Evolutionary conservation across 2,797 vertebrate species (phyloP), one percentile per base, ranked within the genome.

Genomic region (Channallabes apus): DNA sequence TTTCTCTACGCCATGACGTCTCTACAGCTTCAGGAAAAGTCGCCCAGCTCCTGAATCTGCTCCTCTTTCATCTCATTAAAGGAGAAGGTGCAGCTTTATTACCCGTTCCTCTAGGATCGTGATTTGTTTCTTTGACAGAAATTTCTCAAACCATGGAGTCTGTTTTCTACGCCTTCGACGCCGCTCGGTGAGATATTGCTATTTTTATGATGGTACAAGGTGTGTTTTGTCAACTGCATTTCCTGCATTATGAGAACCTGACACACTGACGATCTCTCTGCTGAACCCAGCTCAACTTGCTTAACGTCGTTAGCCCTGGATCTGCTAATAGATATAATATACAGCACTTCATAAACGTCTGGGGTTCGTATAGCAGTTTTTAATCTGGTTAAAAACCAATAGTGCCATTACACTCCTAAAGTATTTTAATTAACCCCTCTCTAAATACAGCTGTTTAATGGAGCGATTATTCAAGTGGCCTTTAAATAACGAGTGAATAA

Each of bases 401-500:
- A 54, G 41, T 54, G 46, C 24, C 46, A 54, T 75, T 75, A 75
- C 72, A 27, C 24, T 54, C 46, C 17, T 17, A 54, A 75, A 54
- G 76, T n/a, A 41, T 79, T 61, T 61, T 79, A 79, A 80, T 65
- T 51, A 41, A 81, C 27, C 18, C 8, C 77, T 46, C 14, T 64
- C 51, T 73, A 61, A 85, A 51, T 85, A 75, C 71, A 32, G 27
- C 35, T 32, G 62, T 38, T 80, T 76, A 85, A 85, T 85, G 38
- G 68, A 80, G 41, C 78, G 35, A 73, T 85, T 73, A 86, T 87
- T 80, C 64, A 75, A 87, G 82, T 86, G 85, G 80, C 82, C 78
- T 87, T 89, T 73, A 85, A 81, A 84, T 84, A 83, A 69, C 54
- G 59, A 71, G 54, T 38, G 29, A 85, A 87, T 83, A 82, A 71